phyloP scores from a whole-genome alignment of 2,888 invertebrate genomes.

The Melanotus villosus region DNA sequence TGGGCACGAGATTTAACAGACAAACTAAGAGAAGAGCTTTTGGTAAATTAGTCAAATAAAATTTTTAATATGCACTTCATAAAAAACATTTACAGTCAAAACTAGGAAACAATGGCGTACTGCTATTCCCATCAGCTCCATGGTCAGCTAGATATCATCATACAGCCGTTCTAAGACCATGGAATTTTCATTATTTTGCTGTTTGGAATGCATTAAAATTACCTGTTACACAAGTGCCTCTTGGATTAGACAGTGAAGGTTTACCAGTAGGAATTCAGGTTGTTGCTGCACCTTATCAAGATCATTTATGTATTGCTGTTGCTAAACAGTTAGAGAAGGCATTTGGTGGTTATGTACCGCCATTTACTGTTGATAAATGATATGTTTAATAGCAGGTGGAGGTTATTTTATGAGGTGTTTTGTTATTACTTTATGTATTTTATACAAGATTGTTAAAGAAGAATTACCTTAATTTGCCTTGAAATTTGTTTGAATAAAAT shows the following conservation, averaged over 20 bases:
- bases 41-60: constrained; percentile 68
- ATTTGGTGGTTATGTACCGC: constrained; percentile 81
- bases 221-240: constrained; percentile 88
- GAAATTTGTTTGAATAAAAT: no score
- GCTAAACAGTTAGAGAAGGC: constrained; percentile 78
- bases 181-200: constrained; percentile 89
- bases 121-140: constrained; percentile 88
- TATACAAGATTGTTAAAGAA: no score
- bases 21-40: constrained; percentile 73
- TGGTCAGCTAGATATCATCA: constrained; percentile 87
- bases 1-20: constrained; percentile 77
- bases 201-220: constrained; percentile 88
- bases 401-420: background rate
- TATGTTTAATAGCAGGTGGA: no score
- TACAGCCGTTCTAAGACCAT: constrained; percentile 81
- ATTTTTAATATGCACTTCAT: background rate
- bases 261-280: constrained; percentile 87
- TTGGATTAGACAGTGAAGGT: constrained; percentile 80
- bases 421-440: background rate
- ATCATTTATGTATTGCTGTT: constrained; percentile 81
- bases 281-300: constrained; percentile 79
- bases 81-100: constrained; percentile 70
- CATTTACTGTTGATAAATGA: constrained; percentile 61
- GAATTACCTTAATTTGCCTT: no score
- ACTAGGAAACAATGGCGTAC: constrained; percentile 83